Evolutionary conservation across 2,113 vertebrate species (phyloP), one percentile per base, ranked within the genome.

Genomic region (Dasyornis broadbenti): DNA sequence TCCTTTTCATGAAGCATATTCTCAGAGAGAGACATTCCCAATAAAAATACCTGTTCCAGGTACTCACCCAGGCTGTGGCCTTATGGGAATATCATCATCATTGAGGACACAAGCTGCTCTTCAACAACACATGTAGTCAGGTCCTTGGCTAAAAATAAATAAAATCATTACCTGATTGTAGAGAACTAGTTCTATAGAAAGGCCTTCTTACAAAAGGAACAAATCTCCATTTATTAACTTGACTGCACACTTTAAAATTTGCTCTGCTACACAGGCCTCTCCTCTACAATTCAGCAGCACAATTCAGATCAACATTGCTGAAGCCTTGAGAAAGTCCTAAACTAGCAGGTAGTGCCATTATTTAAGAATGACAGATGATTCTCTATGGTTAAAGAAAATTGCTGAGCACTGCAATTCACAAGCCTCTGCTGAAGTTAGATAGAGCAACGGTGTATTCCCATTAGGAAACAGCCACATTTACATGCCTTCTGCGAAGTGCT

Each of bases 271-370:
- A 31, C 42, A 42, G 33, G 66, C 20, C 47, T 56, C 49, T 40
- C 30, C 56, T 53, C 73, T 49, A 31, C 33, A 64, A 49, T 49
- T 49, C 47, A 49, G 47, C 42, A 85, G 35, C 73, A 82, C 73
- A 66, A 35, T 80, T 91, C 93, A 89, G 81, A 69, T 5, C 1
- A 52, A 66, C 91, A 70, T 21, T 66, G 81, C 63, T 23, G 59
- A 76, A 96, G 69, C 93, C 92, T 94, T 94, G 91, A 95, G 49
- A 59, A 86, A 77, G 49, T 66, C 89, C 93, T 91, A 42, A 95
- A 69, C 45, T 12, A 88, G 84, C 31, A 73, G 78, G 63, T 54
- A 77, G 19, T 47, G 75, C 5, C 82, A 70, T 87, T 89, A 89
- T 64, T 89, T 87, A 88, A 80, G 94, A 95, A 69, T 91, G 93